Evolutionary conservation across 2,888 invertebrate genomes (phyloP), one percentile per base, ranked within the genome.

Genomic region (Spialia ferax): DNA sequence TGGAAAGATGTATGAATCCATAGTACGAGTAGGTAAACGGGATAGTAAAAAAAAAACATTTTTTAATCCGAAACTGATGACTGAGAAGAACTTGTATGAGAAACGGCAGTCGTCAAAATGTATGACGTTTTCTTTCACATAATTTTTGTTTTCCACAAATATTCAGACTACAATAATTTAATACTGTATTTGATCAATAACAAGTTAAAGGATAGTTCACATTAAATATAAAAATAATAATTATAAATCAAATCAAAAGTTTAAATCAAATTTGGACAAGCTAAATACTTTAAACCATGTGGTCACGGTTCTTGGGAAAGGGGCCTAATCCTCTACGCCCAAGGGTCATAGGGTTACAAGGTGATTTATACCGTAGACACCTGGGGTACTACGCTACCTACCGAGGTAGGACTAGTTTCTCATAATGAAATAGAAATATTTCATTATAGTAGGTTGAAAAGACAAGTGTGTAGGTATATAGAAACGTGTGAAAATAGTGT

Each of bases 271-370:
- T 48, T 7, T 20, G 2, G 8, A 18, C 18, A 48, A 8, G 8
- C 20, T 2, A 15, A 26, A 42, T 13, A 42, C 42, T 20, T 59
- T 23, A 38, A 42, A 42, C n/a, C n/a, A 4, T 68, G 59, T 69
- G 63, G 68, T 66, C 52, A 69, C 35, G 68, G 67, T 69, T 80
- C 80, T 84, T 84, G 80, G 85, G 84, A 85, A 80, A 63, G 72
- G 70, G 75, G 74, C 77, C 82, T 78, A 84, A 84, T 83, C 84
- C 82, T 73, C 72, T 75, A 72, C 79, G 78, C 79, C 79, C 75
- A 71, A 75, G 81, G 86, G 84, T 84, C 81, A 81, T 69, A 50
- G 78, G 83, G 82, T 81, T 82, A 83, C 78, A 79, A 15, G 42
- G 77, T 82, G 83, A 83, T 79, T 67, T 67, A 65, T 65, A 68